Percentiles rank a stretch among this genome's conserved stretches.
Evolutionary conservation across 2,797 vertebrate species (phyloP).

Genomic region (Eptatretus atami): DNA sequence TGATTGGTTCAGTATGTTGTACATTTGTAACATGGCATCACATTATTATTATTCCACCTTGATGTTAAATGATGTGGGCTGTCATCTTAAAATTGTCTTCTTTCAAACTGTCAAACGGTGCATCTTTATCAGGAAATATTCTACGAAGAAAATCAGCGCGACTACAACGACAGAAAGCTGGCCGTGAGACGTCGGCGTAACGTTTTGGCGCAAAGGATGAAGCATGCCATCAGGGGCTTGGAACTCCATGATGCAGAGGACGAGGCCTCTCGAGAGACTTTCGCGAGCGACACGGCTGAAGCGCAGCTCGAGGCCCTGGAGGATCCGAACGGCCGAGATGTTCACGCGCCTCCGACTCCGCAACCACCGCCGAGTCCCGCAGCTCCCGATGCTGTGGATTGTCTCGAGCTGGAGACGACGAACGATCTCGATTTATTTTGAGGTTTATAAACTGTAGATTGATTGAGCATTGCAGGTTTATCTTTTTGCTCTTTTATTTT

Average conservation of each 20-base stretch:
- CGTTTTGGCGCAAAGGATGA: conserved; percentile 63
- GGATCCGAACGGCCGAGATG: conserved; percentile 29
- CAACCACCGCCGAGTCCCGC: conserved; percentile 2
- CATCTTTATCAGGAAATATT: conserved; percentile 31
- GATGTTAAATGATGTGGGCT: too few relatives aligned
- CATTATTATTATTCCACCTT: too few relatives aligned
- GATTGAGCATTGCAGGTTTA: too few relatives aligned
- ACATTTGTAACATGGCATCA: too few relatives aligned
- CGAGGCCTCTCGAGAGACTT: conserved; percentile 71
- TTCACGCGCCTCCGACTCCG: conserved; percentile 14
- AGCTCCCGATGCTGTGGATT: conserved; percentile 35
- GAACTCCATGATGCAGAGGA: conserved; percentile 56
- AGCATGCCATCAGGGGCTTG: conserved; percentile 56
- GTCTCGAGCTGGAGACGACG: conserved; percentile 42
- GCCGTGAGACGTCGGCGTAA: conserved; percentile 55
- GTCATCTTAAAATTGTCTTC: too few relatives aligned
- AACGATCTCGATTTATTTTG: conserved; percentile 60
- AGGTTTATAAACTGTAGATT: background rate
- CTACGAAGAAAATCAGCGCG: conserved; percentile 39
- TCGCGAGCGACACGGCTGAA: conserved; percentile 74
- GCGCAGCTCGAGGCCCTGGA: conserved; percentile 44
- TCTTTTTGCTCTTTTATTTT: too few relatives aligned
- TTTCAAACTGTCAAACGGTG: too few relatives aligned
- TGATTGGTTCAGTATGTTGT: background rate
- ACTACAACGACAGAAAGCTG: conserved; percentile 43